Evolutionary conservation across 2,888 invertebrate species (phyloP).

Genomic region (Chymomyza caudatula): DNA sequence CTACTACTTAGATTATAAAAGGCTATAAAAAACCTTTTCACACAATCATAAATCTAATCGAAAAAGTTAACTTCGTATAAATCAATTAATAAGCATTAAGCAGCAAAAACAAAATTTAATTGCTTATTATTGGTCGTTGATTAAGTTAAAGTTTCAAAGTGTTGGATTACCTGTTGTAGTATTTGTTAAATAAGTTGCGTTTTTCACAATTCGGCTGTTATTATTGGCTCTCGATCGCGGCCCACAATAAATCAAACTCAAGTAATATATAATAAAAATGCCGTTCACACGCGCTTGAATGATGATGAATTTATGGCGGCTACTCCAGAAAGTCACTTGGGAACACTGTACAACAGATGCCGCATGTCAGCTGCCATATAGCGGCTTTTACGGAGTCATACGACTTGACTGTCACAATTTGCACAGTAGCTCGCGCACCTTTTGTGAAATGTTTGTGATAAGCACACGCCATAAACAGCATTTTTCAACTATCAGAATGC

Average conservation of each 20-base stretch:
- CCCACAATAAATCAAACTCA: conserved; percentile 53
- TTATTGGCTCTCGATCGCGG: conserved; percentile 43
- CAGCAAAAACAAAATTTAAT: conserved; percentile 33
- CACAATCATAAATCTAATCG: conserved; percentile 60
- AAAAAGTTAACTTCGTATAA: conserved; percentile 41
- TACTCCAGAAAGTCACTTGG: conserved; percentile 41
- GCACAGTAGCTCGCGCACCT: conserved; percentile 51
- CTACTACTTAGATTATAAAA: conserved; percentile 9
- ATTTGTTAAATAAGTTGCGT: conserved; percentile 27
- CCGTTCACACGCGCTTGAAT: conserved; percentile 40
- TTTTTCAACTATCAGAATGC: conserved; percentile 47
- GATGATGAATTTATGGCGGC: conserved; percentile 68
- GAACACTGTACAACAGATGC: background rate
- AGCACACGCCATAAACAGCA: conserved; percentile 6
- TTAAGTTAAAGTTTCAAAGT: conserved; percentile 44
- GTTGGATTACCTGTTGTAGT: conserved; percentile 9
- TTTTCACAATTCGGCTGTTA: conserved; percentile 29
- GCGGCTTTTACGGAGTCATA: conserved; percentile 1
- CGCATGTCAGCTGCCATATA: conserved; percentile 33
- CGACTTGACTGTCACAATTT: conserved; percentile 23
- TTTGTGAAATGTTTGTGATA: background rate
- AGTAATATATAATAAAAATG: conserved; percentile 50
- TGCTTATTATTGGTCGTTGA: conserved; percentile 25
- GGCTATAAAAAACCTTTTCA: conserved; percentile 58
- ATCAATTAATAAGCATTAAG: conserved; percentile 56